Evolutionary conservation across 2,888 invertebrate genomes (phyloP).

Genomic region (Charanyca ferruginea): DNA sequence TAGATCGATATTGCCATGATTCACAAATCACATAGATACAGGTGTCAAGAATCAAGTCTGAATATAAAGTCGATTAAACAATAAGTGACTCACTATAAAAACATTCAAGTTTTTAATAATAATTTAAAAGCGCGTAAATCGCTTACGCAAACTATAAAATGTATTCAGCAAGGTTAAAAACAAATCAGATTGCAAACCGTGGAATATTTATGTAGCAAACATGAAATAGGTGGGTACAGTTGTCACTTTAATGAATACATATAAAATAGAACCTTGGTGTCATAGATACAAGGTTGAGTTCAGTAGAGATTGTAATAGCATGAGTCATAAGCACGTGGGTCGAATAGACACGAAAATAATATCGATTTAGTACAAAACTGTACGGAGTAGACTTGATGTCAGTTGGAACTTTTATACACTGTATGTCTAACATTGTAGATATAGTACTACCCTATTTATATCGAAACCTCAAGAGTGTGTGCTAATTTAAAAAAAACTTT

Average conservation of each 20-base stretch:
- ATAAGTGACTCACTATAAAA: slow-evolving; percentile 65
- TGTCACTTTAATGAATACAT: slow-evolving; percentile 67
- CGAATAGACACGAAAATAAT: slow-evolving; percentile 79
- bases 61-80: slow-evolving; percentile 60
- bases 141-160: slow-evolving; percentile 71
- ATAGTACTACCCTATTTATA: slow-evolving; percentile 59
- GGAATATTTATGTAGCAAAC: slow-evolving; percentile 74
- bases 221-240: slow-evolving; percentile 72
- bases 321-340: slow-evolving; percentile 78
- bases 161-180: slow-evolving; percentile 77
- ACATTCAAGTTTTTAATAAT: slow-evolving; percentile 64
- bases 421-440: slow-evolving; percentile 58
- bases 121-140: slow-evolving; percentile 69
- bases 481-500: slow-evolving; percentile 39
- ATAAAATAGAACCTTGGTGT: slow-evolving; percentile 65
- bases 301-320: slow-evolving; percentile 62
- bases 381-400: slow-evolving; percentile 68
- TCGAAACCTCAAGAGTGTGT: slow-evolving; percentile 55
- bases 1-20: slow-evolving; percentile 56
- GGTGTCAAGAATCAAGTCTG: slow-evolving; percentile 59
- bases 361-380: slow-evolving; percentile 79
- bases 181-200: slow-evolving; percentile 73
- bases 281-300: slow-evolving; percentile 72
- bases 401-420: slow-evolving; percentile 56
- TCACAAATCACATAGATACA: slow-evolving; percentile 57